Evolutionary conservation across 2,797 vertebrate genomes (phyloP), one percentile per base, ranked within the genome.

Genomic region (Mustela erminea): DNA sequence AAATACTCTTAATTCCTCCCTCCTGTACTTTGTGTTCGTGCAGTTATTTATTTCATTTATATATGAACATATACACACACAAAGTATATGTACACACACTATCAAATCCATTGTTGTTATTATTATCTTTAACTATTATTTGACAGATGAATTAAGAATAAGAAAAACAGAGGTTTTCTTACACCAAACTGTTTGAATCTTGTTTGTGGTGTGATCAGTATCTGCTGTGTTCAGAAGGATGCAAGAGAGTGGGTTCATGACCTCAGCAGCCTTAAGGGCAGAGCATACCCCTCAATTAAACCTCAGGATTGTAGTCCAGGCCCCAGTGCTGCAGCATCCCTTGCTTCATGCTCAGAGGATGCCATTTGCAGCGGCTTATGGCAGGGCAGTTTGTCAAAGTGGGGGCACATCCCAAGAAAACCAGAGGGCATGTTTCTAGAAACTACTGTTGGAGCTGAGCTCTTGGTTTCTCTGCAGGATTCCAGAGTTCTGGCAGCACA

Each of bases 161-260:
- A 70, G 68, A 72, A 72, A 70, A 72, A 23, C 68, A 41, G 35
- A 72, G 35, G 12, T 25, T 38, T 96, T 98, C 98, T 98, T 97
- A 95, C 98, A 97, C 98, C 97, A 97, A 97, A 97, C 97, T 10
- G 97, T 41, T 14, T 72, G 68, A 96, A 83, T 94, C 97, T 82
- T 43, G 87, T 97, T 58, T 78, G 15, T 78, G 94, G 89, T 58
- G 92, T 84, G 56, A 70, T 78, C 88, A 92, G 41, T 64, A 68
- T 17, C 43, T 93, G 54, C 95, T 97, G 90, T 94, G 35, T 97
- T 97, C 96, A 93, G 56, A 15, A 90, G 68, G 68, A 72, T 60
- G 27, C 21, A 2, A 18, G 18, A 21, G 7, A 0, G 12, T 1
- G 1, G 13, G 49, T 25, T 32, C 72, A 94, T 96, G 97, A 93